Evolutionary conservation across 1,140 invertebrate genomes (phyloP).

Genomic region (Helicoverpa armigera): DNA sequence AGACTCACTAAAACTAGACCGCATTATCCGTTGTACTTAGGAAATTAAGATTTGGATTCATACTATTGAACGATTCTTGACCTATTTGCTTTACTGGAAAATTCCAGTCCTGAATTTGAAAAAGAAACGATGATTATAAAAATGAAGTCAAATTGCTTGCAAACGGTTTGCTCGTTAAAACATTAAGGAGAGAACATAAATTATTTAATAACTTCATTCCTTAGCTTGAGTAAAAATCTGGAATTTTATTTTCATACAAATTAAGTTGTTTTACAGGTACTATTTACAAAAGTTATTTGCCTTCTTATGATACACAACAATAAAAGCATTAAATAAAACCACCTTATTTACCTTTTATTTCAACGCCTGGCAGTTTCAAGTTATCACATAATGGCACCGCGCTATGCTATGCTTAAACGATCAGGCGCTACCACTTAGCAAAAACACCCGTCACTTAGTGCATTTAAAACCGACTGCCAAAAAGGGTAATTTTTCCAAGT

Average conservation of each 20-base stretch:
- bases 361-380: neutral
- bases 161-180: neutral
- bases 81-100: too few relatives aligned
- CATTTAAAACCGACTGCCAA: too few relatives aligned
- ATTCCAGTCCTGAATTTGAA: neutral
- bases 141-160: neutral
- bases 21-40: neutral
- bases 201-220: too few relatives aligned
- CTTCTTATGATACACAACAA: neutral
- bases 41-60: too few relatives aligned
- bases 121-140: neutral
- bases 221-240: too few relatives aligned
- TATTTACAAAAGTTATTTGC: too few relatives aligned
- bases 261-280: too few relatives aligned
- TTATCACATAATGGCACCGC: neutral
- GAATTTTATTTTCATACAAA: too few relatives aligned
- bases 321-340: too few relatives aligned
- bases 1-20: neutral
- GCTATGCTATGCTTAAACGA: conserved; percentile 38
- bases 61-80: too few relatives aligned
- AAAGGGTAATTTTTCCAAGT: too few relatives aligned
- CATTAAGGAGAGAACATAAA: neutral
- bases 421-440: conserved; percentile 20
- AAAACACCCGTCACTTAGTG: neutral
- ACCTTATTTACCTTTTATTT: neutral